Evolutionary conservation across 2,113 vertebrate species (phyloP).

Genomic region (Paralichthys olivaceus): DNA sequence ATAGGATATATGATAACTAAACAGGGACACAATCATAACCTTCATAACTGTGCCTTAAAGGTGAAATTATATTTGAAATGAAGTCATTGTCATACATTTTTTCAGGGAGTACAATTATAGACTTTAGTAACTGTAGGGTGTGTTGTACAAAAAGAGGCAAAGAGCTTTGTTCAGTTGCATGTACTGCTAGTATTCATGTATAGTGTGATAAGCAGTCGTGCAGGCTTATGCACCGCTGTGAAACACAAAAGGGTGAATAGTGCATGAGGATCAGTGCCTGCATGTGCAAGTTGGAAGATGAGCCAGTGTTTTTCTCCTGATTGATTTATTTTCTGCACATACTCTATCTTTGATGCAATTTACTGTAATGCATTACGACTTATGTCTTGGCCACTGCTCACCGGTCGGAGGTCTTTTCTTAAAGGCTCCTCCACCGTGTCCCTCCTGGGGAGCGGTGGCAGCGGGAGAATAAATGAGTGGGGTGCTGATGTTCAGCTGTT

Average conservation of each 20-base stretch:
- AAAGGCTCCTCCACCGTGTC: conserved; percentile 23
- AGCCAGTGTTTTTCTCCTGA: background rate
- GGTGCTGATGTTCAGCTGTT: conserved; percentile 79
- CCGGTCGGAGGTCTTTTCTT: conserved; percentile 42
- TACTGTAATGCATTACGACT: conserved; percentile 1
- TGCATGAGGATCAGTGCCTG: conserved; percentile 5
- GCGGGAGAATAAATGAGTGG: conserved; percentile 74
- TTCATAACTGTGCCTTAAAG: too few relatives aligned
- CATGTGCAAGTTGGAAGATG: conserved; percentile 21
- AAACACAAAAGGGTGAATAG: background rate
- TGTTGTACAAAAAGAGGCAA: background rate
- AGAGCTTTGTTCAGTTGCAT: background rate
- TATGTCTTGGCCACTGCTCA: background rate
- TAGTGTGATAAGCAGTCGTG: conserved; percentile 5
- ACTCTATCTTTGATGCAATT: conserved; percentile 7
- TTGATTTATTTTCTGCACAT: conserved; percentile 24
- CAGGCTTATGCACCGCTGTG: background rate
- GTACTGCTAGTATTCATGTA: background rate
- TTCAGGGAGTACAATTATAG: background rate
- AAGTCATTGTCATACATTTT: background rate
- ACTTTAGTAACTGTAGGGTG: background rate
- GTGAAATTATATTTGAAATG: background rate
- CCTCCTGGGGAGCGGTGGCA: conserved; percentile 34
- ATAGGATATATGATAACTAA: too few relatives aligned
- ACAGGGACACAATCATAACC: too few relatives aligned